Evolutionary conservation across 2,797 vertebrate species (phyloP).

Genomic region (Paramormyrops hopkinsi): DNA sequence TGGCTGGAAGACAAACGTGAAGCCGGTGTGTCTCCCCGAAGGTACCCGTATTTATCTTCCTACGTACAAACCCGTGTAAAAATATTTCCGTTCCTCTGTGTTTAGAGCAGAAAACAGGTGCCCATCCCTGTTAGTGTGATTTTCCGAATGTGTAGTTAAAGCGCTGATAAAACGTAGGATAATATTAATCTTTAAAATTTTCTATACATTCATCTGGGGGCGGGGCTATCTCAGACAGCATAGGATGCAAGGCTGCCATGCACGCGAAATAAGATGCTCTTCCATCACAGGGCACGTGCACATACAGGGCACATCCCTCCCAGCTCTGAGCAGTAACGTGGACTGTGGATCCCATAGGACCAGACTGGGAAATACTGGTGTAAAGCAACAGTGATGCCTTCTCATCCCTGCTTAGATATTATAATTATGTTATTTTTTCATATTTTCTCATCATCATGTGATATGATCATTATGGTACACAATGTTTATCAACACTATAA

Average conservation of each 20-base stretch:
- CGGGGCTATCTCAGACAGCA: background rate
- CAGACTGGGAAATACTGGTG: background rate
- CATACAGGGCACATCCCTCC: background rate
- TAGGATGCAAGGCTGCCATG: background rate
- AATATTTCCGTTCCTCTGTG: background rate
- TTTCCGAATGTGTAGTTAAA: background rate
- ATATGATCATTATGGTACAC: background rate
- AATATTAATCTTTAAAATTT: background rate
- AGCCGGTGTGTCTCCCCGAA: slow-evolving; percentile 70
- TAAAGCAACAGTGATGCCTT: background rate
- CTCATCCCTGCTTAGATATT: background rate
- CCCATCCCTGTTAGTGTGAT: background rate
- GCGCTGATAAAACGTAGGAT: background rate
- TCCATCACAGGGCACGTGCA: background rate
- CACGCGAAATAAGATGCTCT: background rate
- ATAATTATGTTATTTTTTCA: background rate
- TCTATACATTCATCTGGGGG: background rate
- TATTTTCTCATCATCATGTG: background rate
- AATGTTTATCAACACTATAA: background rate
- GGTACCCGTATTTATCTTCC: slow-evolving; percentile 50
- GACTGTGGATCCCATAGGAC: background rate
- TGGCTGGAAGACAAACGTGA: slow-evolving; percentile 71
- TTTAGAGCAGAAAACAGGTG: background rate
- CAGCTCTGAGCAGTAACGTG: background rate
- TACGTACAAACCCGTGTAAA: background rate